phyloP scores from a whole-genome alignment of 2,888 invertebrate genomes.

The Cephus pygmeus region DNA sequence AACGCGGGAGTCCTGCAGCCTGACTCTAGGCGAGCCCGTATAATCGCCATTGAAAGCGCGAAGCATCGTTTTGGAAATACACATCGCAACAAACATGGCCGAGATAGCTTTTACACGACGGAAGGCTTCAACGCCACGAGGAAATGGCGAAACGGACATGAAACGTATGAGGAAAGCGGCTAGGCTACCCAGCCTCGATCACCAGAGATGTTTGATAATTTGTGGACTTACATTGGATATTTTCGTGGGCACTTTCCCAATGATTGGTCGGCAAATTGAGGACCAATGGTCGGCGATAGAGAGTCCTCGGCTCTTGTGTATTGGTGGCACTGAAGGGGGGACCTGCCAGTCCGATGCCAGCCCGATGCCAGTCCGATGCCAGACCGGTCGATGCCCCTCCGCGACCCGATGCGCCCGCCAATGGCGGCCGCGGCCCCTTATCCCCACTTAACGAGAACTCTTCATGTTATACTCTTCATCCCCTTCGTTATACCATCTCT shows the following conservation, averaged over 20 bases:
- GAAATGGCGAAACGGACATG: conserved; percentile 6
- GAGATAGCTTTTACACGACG: conserved; percentile 25
- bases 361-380: conserved; percentile 45
- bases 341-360: conserved; percentile 63
- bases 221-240: conserved; percentile 81
- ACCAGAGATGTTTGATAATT: conserved; percentile 72
- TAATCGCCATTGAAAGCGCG: conserved; percentile 27
- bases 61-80: conserved; percentile 31
- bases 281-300: conserved; percentile 85
- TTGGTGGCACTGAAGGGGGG: conserved; percentile 74
- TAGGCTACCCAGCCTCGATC: conserved; percentile 47
- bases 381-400: conserved; percentile 61
- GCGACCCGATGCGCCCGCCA: conserved; percentile 42
- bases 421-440: conserved; percentile 33
- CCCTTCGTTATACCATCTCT: not conserved
- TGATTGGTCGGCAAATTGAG: conserved; percentile 90
- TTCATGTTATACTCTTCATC: not conserved
- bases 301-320: conserved; percentile 75
- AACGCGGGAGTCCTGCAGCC: not conserved
- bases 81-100: conserved; percentile 58
- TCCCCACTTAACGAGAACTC: conserved; percentile 4
- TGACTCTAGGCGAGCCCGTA: conserved; percentile 11
- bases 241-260: conserved; percentile 81
- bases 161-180: conserved; percentile 24
- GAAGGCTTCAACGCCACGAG: conserved; percentile 5